Evolutionary conservation across 2,113 vertebrate genomes (phyloP), one percentile per base, ranked within the genome.

Genomic region (Lophochroa leadbeateri): DNA sequence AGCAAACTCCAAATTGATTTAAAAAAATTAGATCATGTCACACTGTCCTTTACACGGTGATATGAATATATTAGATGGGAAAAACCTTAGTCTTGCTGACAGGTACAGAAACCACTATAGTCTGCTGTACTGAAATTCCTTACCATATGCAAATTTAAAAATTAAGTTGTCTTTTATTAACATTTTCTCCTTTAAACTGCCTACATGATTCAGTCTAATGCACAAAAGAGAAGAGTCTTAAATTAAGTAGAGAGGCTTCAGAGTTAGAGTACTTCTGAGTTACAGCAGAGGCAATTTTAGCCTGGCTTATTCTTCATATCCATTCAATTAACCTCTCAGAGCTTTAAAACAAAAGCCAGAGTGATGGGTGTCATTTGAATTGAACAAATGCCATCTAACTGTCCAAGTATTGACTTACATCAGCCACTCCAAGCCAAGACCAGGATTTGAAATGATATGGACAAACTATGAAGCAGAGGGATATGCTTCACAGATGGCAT

Each of bases 281-380:
- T 71, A 93, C 23, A 96, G 86, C 46, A 76, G 64, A 96, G 60
- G 82, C 47, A 97, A 61, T 97, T 97, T 97, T 86, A 95, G 70
- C 49, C 41, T 82, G 57, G 83, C 77, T 97, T 97, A 96, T 96
- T 97, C 95, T 97, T 98, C 94, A 88, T 97, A 96, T 95, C 95
- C 46, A 2, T 96, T 96, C 98, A 97, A 98, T 98, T 98, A 98
- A 98, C 95, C 94, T 98, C 94, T 75, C 17, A 46, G 76, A 91
- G 70, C 70, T 97, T 94, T 72, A 89, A 94, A 97, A 97, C 95
- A 98, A 96, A 98, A 97, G 94, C 86, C 93, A 96, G 70, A 3
- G 0, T 92, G 89, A 80, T 1, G 31, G 35, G 60, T 93, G 70
- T 94, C 95, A 96, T 97, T 96, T 93, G 96, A 97, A 97, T 96